These are phyloP conservation scores for Willisornis vidua DNA, from an alignment of 2,113 vertebrate genomes.

Conservation along the genomic window DNA sequence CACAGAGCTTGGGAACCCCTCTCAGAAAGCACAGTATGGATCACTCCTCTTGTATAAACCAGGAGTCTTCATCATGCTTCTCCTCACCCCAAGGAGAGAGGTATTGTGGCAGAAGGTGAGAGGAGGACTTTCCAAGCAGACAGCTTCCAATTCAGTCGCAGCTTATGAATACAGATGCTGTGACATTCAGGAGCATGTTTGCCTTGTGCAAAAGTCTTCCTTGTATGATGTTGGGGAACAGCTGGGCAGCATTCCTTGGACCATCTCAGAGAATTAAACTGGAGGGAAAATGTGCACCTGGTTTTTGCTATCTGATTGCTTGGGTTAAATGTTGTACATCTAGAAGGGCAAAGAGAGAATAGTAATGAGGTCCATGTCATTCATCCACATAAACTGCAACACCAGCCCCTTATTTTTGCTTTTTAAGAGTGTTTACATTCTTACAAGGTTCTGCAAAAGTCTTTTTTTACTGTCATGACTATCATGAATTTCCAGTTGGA, in stretches of 20 bases:
- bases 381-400: background rate
- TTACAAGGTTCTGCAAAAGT: background rate
- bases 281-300: background rate
- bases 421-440: background rate
- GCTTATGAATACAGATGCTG: background rate
- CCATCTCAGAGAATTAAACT: background rate
- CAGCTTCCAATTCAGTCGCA: background rate
- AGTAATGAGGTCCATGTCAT: background rate
- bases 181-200: background rate
- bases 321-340: background rate
- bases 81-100: background rate
- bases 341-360: background rate
- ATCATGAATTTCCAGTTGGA: background rate
- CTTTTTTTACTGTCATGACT: background rate
- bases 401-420: background rate
- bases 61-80: background rate
- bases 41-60: background rate
- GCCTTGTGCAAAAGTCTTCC: background rate
- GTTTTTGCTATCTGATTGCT: background rate
- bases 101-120: background rate
- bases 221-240: background rate
- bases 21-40: background rate
- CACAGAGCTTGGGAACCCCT: background rate
- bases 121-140: background rate
- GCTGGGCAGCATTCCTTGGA: background rate